Percentiles rank a stretch among this genome's conserved stretches.
These are phyloP conservation scores for Hyposoter didymator DNA, from an alignment of 2,888 invertebrate species.

Conservation along the genomic window DNA sequence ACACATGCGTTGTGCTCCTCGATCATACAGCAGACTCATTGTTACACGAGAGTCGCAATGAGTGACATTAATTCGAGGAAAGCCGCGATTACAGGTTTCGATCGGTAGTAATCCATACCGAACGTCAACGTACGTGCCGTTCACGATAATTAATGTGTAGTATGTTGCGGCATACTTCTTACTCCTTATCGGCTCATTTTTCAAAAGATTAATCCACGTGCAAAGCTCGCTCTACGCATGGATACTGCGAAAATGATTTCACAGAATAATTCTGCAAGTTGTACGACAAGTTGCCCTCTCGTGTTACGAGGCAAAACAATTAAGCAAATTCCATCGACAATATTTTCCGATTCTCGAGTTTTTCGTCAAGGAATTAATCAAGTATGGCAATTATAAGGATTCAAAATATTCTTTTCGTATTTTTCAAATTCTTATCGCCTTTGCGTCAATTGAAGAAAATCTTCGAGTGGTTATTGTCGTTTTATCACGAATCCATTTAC, in stretches of 20 bases:
- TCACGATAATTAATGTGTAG: slow-evolving; percentile 44
- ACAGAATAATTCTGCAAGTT: background rate
- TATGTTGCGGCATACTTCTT: slow-evolving; percentile 10
- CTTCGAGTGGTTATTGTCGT: background rate
- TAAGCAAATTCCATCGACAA: background rate
- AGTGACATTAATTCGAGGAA: slow-evolving; percentile 30
- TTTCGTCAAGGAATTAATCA: background rate
- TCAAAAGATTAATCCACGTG: background rate
- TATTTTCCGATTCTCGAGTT: background rate
- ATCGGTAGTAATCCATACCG: slow-evolving; percentile 26
- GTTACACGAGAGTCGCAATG: background rate
- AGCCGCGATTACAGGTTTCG: slow-evolving; percentile 11
- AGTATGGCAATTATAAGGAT: background rate
- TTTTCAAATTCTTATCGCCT: too few relatives aligned
- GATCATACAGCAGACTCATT: background rate
- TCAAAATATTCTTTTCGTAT: background rate
- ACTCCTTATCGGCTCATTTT: slow-evolving; percentile 10
- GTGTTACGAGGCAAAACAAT: background rate
- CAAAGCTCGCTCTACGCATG: background rate
- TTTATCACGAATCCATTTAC: background rate
- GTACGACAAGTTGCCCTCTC: background rate
- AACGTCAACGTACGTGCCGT: slow-evolving; percentile 11
- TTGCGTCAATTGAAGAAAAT: too few relatives aligned
- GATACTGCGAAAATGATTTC: background rate
- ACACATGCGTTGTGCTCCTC: background rate